These are phyloP conservation scores for Cyclopterus lumpus DNA, from an alignment of 2,797 vertebrate genomes.

Conservation along the genomic window DNA sequence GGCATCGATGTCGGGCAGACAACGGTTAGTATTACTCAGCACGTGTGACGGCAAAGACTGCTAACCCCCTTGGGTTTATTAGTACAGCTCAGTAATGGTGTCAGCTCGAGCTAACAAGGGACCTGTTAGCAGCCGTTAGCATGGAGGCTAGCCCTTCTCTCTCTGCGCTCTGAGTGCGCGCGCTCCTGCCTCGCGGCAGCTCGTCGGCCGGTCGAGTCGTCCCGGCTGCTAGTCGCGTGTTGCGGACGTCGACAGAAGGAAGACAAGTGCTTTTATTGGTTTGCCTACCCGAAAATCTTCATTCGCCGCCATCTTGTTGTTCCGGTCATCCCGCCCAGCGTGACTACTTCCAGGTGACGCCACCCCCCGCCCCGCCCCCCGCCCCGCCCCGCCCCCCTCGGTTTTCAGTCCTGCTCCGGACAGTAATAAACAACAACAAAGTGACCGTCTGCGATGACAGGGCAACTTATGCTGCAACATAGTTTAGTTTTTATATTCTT, in stretches of 20 bases:
- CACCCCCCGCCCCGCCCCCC: no score
- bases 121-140: constrained; percentile 36
- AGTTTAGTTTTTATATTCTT: no score
- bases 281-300: constrained; percentile 89
- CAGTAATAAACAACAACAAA: neutral
- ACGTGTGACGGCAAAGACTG: neutral
- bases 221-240: neutral
- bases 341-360: constrained; percentile 72
- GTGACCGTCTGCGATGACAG: neutral
- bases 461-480: neutral
- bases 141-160: constrained; percentile 26
- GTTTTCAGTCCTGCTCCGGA: neutral
- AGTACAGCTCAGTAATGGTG: neutral
- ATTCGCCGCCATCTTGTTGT: constrained; percentile 92
- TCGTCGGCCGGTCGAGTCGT: rapidly evolving
- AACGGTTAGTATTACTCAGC: neutral
- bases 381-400: no score
- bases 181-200: neutral
- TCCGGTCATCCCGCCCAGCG: constrained; percentile 72
- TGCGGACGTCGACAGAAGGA: neutral
- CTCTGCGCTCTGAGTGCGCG: neutral
- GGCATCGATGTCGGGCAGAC: neutral
- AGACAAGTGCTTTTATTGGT: constrained; percentile 63
- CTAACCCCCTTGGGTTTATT: neutral
- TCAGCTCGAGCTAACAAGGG: constrained; percentile 1